phyloP scores from a whole-genome alignment of 1,140 invertebrate species.

The Planococcus citri region DNA sequence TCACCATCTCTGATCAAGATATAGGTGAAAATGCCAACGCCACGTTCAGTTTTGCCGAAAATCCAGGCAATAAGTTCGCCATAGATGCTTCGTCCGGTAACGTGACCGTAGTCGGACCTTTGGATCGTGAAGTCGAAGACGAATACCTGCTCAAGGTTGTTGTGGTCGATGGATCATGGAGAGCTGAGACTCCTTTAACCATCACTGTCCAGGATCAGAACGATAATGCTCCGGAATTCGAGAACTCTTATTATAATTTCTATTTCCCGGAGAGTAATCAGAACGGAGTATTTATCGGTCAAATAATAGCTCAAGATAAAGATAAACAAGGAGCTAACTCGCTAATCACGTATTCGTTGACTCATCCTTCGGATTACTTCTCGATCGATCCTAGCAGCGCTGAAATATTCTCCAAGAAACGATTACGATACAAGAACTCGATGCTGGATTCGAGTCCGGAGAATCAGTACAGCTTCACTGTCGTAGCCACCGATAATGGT shows the following conservation, averaged over 20 bases:
- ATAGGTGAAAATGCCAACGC: slow-evolving; percentile 76
- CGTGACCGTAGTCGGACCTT: slow-evolving; percentile 68
- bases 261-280: slow-evolving; percentile 77
- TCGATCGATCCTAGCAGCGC: slow-evolving; percentile 79
- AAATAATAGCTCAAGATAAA: slow-evolving; percentile 72
- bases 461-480: slow-evolving; percentile 70
- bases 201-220: slow-evolving; percentile 91
- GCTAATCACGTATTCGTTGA: slow-evolving; percentile 77
- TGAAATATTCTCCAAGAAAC: slow-evolving; percentile 73
- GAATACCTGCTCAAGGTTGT: slow-evolving; percentile 79
- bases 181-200: slow-evolving; percentile 72
- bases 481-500: slow-evolving; percentile 82
- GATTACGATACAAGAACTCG: slow-evolving; percentile 67
- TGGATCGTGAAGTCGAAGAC: slow-evolving; percentile 80
- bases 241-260: slow-evolving; percentile 73
- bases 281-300: slow-evolving; percentile 67
- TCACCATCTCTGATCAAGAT: slow-evolving; percentile 83
- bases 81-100: slow-evolving; percentile 81
- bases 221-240: slow-evolving; percentile 85
- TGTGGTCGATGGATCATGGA: slow-evolving; percentile 79
- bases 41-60: slow-evolving; percentile 75
- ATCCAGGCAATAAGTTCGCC: slow-evolving; percentile 74
- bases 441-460: slow-evolving; percentile 64
- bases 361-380: slow-evolving; percentile 82
- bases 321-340: slow-evolving; percentile 92